Evolutionary conservation across 2,888 invertebrate genomes (phyloP), one percentile per base, ranked within the genome.

Genomic region (Lithosia quadra): DNA sequence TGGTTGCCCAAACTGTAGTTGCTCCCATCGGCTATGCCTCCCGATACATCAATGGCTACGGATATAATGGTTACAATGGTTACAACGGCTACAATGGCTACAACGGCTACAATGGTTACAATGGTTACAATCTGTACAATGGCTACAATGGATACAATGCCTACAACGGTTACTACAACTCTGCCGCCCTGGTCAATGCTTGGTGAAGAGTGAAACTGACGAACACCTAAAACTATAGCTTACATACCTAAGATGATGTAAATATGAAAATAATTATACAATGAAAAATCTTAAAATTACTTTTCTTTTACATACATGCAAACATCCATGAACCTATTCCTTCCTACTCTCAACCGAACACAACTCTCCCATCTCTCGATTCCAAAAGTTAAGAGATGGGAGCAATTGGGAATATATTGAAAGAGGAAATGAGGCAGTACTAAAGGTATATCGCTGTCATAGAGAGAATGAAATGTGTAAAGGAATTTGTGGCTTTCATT

Each of bases 1-100:
- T 84, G 24, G 83, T 88, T 57, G 80, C 84, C 68, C 84, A 84
- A 18, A 18, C 43, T 43, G 65, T 77, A 55, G 77, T 78, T 63
- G 67, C 83, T 11, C 83, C 81, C 69, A 77, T 79, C 70, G 9
- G 0, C 49, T 49, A 43, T 43, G 18, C 43, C 18, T 18, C 43
- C 7, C 18, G 18, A 18, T 18, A 18, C 18, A 5, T 1, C 18
- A 18, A 18, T 18, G 18, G 18, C 18, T 18, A 43, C 18, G 43
- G 18, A 18, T 43, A 39, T 15, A 39, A 39, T 39, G 39, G 39
- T 15, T 39, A 39, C 39, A 15, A 39, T 13, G 18, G 43, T 10
- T 18, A 43, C 43, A 43, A 43, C 18, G 43, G 43, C 7, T 18
- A 49, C 43, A 43, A 43, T 43, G 43, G 43, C 0, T 43, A 43